Evolutionary conservation across 2,888 invertebrate species (phyloP).

Genomic region (Lycia hirtaria): DNA sequence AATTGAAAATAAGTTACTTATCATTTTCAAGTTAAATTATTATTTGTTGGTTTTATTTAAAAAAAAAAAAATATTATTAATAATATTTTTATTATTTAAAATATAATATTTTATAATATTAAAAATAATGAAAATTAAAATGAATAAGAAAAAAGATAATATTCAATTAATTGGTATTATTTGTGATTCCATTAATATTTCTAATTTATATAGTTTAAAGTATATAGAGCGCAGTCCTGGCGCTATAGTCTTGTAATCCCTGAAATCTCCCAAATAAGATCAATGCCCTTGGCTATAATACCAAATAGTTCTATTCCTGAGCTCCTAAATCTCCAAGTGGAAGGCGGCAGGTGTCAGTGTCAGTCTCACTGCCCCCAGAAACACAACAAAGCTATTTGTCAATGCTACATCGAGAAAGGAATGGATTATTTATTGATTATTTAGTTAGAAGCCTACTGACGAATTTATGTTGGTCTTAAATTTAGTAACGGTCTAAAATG

Average conservation of each 20-base stretch:
- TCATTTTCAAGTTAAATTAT: conserved; percentile 86
- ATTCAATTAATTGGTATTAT: conserved; percentile 87
- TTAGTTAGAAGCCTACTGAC: too few relatives aligned
- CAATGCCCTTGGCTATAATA: background rate
- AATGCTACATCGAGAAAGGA: background rate
- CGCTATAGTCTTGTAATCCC: too few relatives aligned
- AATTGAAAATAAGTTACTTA: conserved; percentile 88
- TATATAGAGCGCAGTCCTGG: too few relatives aligned
- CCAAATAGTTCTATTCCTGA: background rate
- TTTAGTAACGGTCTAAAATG: too few relatives aligned
- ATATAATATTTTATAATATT: conserved; percentile 83
- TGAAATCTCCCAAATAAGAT: background rate
- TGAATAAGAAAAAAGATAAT: conserved; percentile 74
- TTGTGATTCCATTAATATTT: too few relatives aligned
- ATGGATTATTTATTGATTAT: background rate
- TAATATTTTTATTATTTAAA: conserved; percentile 48
- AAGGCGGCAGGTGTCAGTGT: conserved; percentile 27
- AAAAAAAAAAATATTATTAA: conserved; percentile 53
- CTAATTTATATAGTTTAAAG: too few relatives aligned
- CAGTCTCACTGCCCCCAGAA: conserved; percentile 18
- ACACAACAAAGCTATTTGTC: background rate
- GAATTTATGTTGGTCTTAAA: too few relatives aligned
- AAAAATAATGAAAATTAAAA: conserved; percentile 75
- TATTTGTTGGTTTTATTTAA: conserved; percentile 40
- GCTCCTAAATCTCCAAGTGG: background rate